A percentile compares a stretch with the other conserved stretches of the same genome.
These are phyloP conservation scores for Yponomeuta cagnagella DNA, from an alignment of 2,888 invertebrate species.

Conservation along the genomic window DNA sequence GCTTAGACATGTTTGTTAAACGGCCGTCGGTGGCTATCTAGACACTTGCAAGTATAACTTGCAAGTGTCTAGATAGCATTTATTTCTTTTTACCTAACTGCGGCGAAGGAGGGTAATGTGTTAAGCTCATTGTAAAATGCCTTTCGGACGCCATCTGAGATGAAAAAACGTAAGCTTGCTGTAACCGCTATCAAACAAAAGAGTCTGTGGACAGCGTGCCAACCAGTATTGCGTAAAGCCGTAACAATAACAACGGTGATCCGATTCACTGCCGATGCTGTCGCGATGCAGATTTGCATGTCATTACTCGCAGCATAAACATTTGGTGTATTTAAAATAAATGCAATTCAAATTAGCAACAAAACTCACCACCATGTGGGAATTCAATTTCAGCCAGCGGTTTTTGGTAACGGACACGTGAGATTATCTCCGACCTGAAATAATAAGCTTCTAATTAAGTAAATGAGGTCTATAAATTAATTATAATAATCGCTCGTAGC, in stretches of 20 bases:
- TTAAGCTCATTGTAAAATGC: too few species aligned
- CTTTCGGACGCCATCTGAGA: neutral
- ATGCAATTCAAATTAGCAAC: conserved; percentile 15
- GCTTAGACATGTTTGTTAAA: too few species aligned
- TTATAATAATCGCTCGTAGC: too few species aligned
- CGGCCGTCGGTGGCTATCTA: too few species aligned
- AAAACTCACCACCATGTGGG: conserved; percentile 13
- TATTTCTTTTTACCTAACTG: too few species aligned
- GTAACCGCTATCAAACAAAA: neutral
- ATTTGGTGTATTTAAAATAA: conserved; percentile 16
- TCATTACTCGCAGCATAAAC: conserved; percentile 16
- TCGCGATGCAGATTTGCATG: conserved; percentile 13
- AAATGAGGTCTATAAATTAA: neutral
- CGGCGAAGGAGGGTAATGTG: too few species aligned
- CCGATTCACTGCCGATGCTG: conserved; percentile 1
- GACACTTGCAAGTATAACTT: too few species aligned
- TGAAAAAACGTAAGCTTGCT: neutral
- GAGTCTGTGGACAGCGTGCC: neutral
- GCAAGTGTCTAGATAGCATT: too few species aligned
- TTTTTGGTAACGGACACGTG: neutral
- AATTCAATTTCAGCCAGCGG: conserved; percentile 3
- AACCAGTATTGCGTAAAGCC: neutral
- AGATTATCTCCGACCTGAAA: neutral
- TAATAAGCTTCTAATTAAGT: neutral
- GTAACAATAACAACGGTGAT: conserved; percentile 6